These are phyloP conservation scores for Meganola albula DNA, from an alignment of 2,888 invertebrate species.

Conservation along the genomic window DNA sequence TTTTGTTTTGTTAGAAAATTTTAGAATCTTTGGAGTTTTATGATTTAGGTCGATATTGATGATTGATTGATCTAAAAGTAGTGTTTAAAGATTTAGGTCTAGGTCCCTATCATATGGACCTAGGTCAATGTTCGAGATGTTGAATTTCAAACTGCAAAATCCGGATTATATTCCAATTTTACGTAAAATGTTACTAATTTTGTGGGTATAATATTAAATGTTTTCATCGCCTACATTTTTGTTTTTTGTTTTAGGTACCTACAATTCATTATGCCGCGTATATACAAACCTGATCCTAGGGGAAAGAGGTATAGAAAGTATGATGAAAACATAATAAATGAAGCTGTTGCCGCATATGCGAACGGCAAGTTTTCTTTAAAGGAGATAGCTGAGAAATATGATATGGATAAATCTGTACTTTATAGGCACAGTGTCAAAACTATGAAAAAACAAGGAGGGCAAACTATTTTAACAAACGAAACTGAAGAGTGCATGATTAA, in stretches of 20 bases:
- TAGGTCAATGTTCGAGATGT: background rate
- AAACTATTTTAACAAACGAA: background rate
- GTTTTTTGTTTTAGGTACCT: background rate
- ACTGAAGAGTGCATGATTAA: background rate
- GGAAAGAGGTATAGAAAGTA: background rate
- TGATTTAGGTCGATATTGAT: background rate
- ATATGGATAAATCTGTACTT: constrained; percentile 9
- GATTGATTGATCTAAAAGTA: background rate
- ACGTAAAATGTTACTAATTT: too few relatives aligned
- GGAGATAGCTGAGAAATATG: background rate
- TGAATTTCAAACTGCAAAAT: background rate
- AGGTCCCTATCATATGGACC: background rate
- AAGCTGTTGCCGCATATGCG: background rate
- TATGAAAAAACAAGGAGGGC: background rate
- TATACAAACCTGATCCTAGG: background rate
- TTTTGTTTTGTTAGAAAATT: background rate
- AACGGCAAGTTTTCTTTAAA: background rate
- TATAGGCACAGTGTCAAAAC: constrained; percentile 8
- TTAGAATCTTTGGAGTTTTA: background rate
- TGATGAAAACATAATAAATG: background rate
- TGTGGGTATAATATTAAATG: too few relatives aligned
- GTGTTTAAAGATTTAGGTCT: background rate
- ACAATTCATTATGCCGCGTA: background rate
- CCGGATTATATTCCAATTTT: too few relatives aligned
- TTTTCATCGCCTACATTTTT: too few relatives aligned